Evolutionary conservation across 2,113 vertebrate genomes (phyloP), one percentile per base, ranked within the genome.

Genomic region (Hepsetus odoe): DNA sequence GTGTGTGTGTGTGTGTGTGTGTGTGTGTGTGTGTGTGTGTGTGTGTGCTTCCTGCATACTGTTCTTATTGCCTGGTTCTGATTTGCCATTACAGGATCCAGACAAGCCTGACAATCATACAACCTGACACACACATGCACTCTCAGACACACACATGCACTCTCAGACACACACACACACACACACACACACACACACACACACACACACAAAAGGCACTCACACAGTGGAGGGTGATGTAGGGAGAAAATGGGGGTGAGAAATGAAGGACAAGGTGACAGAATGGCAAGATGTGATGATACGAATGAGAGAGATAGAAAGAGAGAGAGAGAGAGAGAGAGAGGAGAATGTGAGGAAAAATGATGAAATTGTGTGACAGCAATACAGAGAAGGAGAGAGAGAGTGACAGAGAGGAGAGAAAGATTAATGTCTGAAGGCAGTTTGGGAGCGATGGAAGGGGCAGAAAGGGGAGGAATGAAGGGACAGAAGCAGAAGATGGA

Each of bases 341-440:
- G 24, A 22, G 30, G 22, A 7, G 61, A 61, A n/a, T n/a, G n/a
- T n/a, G n/a, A n/a, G n/a, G n/a, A n/a, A 20, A 62, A 33, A 30
- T 16, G 28, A 33, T 35, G 61, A 65, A 65, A 65, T 38, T n/a
- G 18, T 65, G 20, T 65, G 61, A 65, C n/a, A 55, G 51, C 51
- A 24, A 1, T 11, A 11, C 9, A 20, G 59, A 33, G 30, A 20
- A 62, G 20, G 44, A 64, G 32, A 35, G 61, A 9, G 61, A 38
- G 59, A 62, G 51, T 22, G 61, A 16, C 32, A 38, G 32, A 35
- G 30, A 62, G 61, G 33, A 35, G 61, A 35, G 33, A 62, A 38
- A 65, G 61, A 65, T 65, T 65, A 65, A 65, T 65, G 20, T 20
- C 61, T 65, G 24, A 65, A 65, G 61, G 61, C 32, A 38, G 32